Evolutionary conservation across 2,888 invertebrate species (phyloP), one percentile per base, ranked within the genome.

Genomic region (Pinctada fucata): DNA sequence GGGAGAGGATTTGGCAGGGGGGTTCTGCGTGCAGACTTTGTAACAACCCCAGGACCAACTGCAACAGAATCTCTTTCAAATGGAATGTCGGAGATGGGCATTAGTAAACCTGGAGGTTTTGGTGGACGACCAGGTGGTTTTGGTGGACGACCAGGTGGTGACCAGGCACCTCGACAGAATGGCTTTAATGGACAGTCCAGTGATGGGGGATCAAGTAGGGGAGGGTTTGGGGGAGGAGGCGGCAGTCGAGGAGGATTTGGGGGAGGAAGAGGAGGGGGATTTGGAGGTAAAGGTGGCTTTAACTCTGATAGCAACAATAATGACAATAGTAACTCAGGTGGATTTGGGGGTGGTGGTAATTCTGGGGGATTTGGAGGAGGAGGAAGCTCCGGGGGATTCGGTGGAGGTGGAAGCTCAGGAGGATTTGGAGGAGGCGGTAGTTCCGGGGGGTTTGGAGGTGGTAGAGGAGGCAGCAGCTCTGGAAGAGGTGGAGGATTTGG

Each of bases 1-100:
- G 74, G 74, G 16, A 48, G 66, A 67, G 86, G 87, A 52, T 84
- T 87, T 83, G 87, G 87, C n/a, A 76, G 87, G 69, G 87, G 87
- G 16, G 85, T 85, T 2, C 69, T 87, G 47, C 72, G 83, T 73
- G 79, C 82, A 58, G 80, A 79, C 13, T 83, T 85, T 68, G 58
- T 71, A 6, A 72, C 78, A 69, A 74, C 73, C 50, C 51, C 74
- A 45, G 78, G 69, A 16, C 72, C 51, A 13, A 70, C 76, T 67
- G 71, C 66, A 16, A 70, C 66, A 48, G 72, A 71, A 31, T 71
- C 69, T 65, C 50, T 79, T n/a, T 75, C 79, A 48, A 78, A 79
- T 47, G 78, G 76, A 5, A 65, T 81, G n/a, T 47, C 73, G 10
- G 64, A 66, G 3, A 64, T 76, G 73, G 66, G 52, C 5, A 72